Evolutionary conservation across 2,113 vertebrate genomes (phyloP).

Genomic region (Gobius niger): DNA sequence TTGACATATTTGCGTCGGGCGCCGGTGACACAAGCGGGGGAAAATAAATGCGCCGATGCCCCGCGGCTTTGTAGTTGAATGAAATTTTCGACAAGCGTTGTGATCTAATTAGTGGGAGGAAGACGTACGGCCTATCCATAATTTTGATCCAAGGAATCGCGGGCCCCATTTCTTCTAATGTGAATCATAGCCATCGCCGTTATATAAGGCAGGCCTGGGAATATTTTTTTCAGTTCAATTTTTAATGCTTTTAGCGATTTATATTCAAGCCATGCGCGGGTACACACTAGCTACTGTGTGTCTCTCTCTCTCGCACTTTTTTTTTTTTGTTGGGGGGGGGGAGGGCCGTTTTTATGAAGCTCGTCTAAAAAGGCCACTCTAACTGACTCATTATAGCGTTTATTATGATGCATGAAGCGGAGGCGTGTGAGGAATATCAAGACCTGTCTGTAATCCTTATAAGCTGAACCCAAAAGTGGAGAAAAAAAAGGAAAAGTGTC

Average conservation of each 20-base stretch:
- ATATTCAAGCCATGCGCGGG: constrained; percentile 62
- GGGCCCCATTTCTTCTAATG: constrained; percentile 43
- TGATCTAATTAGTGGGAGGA: constrained; percentile 73
- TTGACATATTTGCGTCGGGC: constrained; percentile 22
- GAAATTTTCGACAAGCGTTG: constrained; percentile 54
- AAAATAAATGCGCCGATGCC: constrained; percentile 28
- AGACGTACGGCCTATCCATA: constrained; percentile 53
- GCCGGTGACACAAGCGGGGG: constrained; percentile 6
- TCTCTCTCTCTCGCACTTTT: constrained; percentile 49
- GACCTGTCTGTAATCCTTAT: constrained; percentile 11
- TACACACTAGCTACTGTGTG: constrained; percentile 47
- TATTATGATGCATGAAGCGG: constrained; percentile 42
- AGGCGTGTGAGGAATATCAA: constrained; percentile 36
- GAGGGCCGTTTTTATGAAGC: constrained; percentile 37
- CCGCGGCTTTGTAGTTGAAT: constrained; percentile 40
- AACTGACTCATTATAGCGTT: constrained; percentile 66
- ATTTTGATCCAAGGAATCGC: constrained; percentile 56
- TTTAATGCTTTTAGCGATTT: constrained; percentile 72
- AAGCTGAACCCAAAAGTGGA: too few species aligned
- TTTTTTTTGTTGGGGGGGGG: not conserved
- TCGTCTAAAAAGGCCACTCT: constrained; percentile 58
- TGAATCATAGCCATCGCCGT: constrained; percentile 59
- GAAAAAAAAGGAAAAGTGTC: not conserved
- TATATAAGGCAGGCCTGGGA: constrained; percentile 69
- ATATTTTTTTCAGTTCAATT: constrained; percentile 74